phyloP scores from a whole-genome alignment of 2,797 vertebrate genomes.

The Galagoides demidoff region DNA sequence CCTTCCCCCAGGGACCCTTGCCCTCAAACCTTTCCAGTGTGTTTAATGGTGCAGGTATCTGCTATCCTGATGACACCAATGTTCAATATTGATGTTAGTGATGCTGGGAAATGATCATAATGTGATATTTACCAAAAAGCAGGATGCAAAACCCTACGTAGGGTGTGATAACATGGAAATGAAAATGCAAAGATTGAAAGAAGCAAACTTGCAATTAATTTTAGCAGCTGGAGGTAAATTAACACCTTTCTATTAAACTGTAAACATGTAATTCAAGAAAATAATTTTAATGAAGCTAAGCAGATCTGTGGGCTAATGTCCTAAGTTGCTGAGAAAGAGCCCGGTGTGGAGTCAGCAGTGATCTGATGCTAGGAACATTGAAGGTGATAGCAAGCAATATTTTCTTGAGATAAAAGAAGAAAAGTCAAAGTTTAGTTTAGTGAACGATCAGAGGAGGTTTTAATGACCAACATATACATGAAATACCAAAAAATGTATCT shows the following conservation, averaged over 20 bases:
- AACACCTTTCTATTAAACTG: constrained; percentile 68
- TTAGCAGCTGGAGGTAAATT: constrained; percentile 74
- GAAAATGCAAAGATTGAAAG: constrained; percentile 51
- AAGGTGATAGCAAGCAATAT: neutral
- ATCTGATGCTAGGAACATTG: neutral
- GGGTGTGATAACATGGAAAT: neutral
- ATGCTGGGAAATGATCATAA: neutral
- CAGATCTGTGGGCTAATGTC: neutral
- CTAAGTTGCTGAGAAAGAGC: neutral
- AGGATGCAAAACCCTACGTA: neutral
- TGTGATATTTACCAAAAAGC: neutral
- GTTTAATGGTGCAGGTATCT: neutral
- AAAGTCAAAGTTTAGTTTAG: neutral
- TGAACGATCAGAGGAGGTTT: neutral
- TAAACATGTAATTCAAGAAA: constrained; percentile 58
- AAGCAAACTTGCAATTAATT: constrained; percentile 65
- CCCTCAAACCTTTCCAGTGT: rapidly evolving
- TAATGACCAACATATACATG: neutral
- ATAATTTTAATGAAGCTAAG: neutral
- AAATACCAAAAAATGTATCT: neutral
- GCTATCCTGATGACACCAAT: neutral
- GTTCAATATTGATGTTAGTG: too few relatives aligned
- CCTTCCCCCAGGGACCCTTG: neutral
- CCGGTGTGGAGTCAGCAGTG: neutral
- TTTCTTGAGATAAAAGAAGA: neutral